Base-by-base conservation (phyloP, 2,888 invertebrate genomes). In the Synanthedon formicaeformis region DNA sequence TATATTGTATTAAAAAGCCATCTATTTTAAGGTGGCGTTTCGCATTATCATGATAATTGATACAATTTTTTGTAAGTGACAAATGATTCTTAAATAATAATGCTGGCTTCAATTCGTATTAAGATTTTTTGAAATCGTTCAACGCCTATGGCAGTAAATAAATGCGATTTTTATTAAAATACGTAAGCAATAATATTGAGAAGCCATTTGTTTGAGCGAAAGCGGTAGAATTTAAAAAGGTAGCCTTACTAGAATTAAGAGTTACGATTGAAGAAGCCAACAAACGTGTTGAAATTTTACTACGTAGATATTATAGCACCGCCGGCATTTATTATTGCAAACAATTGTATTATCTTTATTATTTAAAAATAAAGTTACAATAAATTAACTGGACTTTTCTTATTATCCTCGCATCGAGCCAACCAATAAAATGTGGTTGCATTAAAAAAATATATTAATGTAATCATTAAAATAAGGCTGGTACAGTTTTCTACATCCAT, bases 231-330 rank as follows among this genome's bases (percentile, higher is more conserved):
- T 79, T 73, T 86, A 85, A 85, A 82, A 81, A 8, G 34, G 79
- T 85, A 87, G 86, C 86, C 86, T 86, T 86, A 86, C 71, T 86
- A 86, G 86, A 67, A 54, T 16, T 84, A 84, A 84, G 82, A 78
- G 70, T 75, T 76, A 74, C 67, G 69, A 69, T 73, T 71, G 73
- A 68, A 63, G 71, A 73, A 68, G 63, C 62, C 70, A 68, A 62
- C 69, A 73, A 70, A 71, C 65, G 71, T 73, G 78, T 80, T 81
- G 70, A 79, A 75, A 64, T 78, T 81, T 81, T 78, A 79, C 71
- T 80, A 68, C 53, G 74, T 81, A 81, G 78, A 68, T 69, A 71
- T 67, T 68, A 71, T 68, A 80, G 82, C 84, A 86, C 83, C 76
- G 82, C 80, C 77, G 69, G 76, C 78, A 75, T 78, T 78, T 78